Evolutionary conservation across 2,888 invertebrate genomes (phyloP).

Genomic region (Argyra leucocephala): DNA sequence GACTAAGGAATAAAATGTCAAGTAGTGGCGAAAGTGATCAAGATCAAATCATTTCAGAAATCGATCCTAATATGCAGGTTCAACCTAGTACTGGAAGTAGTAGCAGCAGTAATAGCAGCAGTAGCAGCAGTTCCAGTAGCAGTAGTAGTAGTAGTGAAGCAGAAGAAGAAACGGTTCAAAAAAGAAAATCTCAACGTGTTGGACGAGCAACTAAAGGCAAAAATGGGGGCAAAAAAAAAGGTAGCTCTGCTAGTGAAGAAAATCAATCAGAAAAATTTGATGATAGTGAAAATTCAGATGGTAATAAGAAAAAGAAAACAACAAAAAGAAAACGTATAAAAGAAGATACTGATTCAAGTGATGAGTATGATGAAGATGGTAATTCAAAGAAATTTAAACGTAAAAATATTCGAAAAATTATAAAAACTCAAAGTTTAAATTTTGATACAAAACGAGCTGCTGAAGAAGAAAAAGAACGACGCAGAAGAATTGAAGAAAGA

Average conservation of each 20-base stretch:
- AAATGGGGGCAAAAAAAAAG: constrained; percentile 27
- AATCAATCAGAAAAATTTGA: background rate
- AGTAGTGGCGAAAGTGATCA: background rate
- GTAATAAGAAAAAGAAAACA: background rate
- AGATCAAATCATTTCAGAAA: background rate
- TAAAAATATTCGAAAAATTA: constrained; percentile 51
- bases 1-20: background rate
- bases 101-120: background rate
- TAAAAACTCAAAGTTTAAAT: constrained; percentile 57
- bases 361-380: constrained; percentile 29
- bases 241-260: constrained; percentile 29
- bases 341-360: constrained; percentile 29
- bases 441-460: constrained; percentile 82
- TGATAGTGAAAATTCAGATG: background rate
- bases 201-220: constrained; percentile 29
- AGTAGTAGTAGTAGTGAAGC: constrained; percentile 21
- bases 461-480: constrained; percentile 78
- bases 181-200: constrained; percentile 34
- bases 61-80: background rate
- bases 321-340: constrained; percentile 31
- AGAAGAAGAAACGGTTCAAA: constrained; percentile 25
- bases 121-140: background rate
- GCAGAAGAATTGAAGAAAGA: constrained; percentile 76
- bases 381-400: constrained; percentile 40
- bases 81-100: background rate